These are phyloP conservation scores for Malacosoma neustria DNA, from an alignment of 2,888 invertebrate genomes.

Conservation along the genomic window DNA sequence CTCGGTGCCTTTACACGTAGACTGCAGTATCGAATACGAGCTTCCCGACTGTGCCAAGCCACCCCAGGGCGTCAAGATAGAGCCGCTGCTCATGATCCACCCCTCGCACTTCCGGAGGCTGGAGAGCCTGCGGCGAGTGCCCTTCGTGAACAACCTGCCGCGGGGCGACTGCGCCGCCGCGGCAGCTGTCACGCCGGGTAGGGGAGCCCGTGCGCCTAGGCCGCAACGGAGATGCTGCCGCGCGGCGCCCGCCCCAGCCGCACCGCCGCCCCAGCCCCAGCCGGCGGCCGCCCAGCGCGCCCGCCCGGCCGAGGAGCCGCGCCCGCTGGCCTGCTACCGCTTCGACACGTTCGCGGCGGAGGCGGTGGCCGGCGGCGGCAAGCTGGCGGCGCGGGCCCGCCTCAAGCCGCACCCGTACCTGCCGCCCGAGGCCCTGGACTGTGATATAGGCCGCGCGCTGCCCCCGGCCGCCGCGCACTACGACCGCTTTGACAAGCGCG, in stretches of 20 bases:
- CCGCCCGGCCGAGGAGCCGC: constrained; percentile 18
- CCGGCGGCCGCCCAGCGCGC: constrained; percentile 28
- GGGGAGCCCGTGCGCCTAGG: constrained; percentile 29
- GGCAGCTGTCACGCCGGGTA: constrained; percentile 25
- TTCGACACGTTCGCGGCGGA: constrained; percentile 36
- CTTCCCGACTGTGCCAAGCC: constrained; percentile 92
- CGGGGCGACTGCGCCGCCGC: constrained; percentile 51
- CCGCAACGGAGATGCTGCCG: constrained; percentile 34
- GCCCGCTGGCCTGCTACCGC: constrained; percentile 32
- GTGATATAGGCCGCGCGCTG: constrained; percentile 62
- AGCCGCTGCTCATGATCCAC: constrained; percentile 92
- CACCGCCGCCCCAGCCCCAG: constrained; percentile 34
- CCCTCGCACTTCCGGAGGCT: constrained; percentile 92
- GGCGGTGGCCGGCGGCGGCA: constrained; percentile 22
- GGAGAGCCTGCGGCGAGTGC: constrained; percentile 87
- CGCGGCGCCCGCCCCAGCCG: constrained; percentile 28
- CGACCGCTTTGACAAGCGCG: constrained; percentile 68
- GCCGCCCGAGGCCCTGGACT: constrained; percentile 45
- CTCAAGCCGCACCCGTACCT: constrained; percentile 47
- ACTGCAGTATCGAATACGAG: constrained; percentile 94
- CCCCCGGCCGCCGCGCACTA: constrained; percentile 48
- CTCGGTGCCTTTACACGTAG: constrained; percentile 90
- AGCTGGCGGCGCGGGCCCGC: constrained; percentile 32
- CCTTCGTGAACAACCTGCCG: constrained; percentile 89
- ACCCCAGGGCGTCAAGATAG: constrained; percentile 86